These are phyloP conservation scores for Austrolebias charrua DNA, from an alignment of 2,797 vertebrate genomes.

Conservation along the genomic window DNA sequence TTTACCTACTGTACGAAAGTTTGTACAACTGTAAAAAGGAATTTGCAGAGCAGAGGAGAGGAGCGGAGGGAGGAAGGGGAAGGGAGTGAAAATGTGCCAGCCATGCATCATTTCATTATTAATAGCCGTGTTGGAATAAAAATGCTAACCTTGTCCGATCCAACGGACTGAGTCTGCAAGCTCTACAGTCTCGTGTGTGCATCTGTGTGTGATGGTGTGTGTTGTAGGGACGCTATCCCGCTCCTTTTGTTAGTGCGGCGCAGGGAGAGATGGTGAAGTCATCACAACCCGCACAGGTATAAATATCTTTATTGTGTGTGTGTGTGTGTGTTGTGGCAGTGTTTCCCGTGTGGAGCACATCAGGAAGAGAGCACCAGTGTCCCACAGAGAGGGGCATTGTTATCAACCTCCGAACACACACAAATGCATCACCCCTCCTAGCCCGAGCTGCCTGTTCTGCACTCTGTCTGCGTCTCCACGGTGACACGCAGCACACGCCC, in stretches of 20 bases:
- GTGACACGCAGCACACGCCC: constrained; percentile 68
- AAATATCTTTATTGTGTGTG: constrained; percentile 61
- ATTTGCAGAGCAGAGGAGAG: constrained; percentile 63
- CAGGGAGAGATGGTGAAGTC: constrained; percentile 64
- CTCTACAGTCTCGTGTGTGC: constrained; percentile 35
- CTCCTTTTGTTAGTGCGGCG: constrained; percentile 57
- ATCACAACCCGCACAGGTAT: constrained; percentile 68
- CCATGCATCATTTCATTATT: constrained; percentile 94
- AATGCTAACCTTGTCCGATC: constrained; percentile 94
- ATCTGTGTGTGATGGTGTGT: constrained; percentile 31
- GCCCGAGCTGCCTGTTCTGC: constrained; percentile 60
- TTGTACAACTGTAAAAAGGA: constrained; percentile 69
- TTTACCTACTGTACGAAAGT: constrained; percentile 67
- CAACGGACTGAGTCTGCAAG: constrained; percentile 86
- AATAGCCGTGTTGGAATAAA: constrained; percentile 92
- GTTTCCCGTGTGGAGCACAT: constrained; percentile 69
- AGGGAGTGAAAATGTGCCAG: constrained; percentile 68
- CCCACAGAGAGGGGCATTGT: constrained; percentile 79
- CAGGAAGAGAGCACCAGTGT: constrained; percentile 79
- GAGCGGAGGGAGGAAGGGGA: constrained; percentile 76
- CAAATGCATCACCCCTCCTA: constrained; percentile 55
- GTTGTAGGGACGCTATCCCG: constrained; percentile 41
- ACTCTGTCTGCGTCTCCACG: constrained; percentile 66
- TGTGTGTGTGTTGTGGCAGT: constrained; percentile 52
- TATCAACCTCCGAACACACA: constrained; percentile 67